phyloP scores from a whole-genome alignment of 2,797 vertebrate species.

The Hypotaenidia okinawae region DNA sequence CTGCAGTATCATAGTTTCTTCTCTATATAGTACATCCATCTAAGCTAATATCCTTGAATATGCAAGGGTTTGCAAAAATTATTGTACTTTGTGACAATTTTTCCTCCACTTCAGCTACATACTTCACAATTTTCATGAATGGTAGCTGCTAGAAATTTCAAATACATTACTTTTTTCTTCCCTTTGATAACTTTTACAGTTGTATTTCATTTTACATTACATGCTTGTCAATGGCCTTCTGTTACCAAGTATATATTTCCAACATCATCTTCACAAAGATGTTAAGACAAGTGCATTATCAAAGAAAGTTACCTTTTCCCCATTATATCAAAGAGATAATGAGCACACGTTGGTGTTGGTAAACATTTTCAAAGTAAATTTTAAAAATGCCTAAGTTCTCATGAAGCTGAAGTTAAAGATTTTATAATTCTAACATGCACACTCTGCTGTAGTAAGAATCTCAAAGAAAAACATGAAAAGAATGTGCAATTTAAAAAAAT shows the following conservation, averaged over 20 bases:
- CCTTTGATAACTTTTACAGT: not conserved
- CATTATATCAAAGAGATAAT: not conserved
- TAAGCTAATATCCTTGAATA: not conserved
- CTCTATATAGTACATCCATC: not conserved
- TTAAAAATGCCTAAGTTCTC: not conserved
- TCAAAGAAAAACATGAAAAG: not conserved
- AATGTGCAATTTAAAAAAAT: not conserved
- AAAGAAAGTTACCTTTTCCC: not conserved
- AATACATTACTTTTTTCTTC: not conserved
- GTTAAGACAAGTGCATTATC: not conserved
- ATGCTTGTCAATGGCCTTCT: not conserved
- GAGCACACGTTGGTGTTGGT: not conserved
- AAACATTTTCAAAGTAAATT: not conserved
- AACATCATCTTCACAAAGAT: not conserved
- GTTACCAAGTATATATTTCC: not conserved
- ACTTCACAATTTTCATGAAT: not conserved
- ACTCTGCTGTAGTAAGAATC: not conserved
- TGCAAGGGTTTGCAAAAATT: not conserved
- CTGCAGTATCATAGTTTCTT: not conserved
- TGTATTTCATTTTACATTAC: not conserved
- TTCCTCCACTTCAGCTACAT: not conserved
- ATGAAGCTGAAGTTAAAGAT: not conserved
- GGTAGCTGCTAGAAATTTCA: not conserved
- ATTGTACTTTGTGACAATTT: not conserved
- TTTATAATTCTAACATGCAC: not conserved